Conservation (phyloP, 2,888 invertebrate species). For the Saturnia japonica region DNA sequence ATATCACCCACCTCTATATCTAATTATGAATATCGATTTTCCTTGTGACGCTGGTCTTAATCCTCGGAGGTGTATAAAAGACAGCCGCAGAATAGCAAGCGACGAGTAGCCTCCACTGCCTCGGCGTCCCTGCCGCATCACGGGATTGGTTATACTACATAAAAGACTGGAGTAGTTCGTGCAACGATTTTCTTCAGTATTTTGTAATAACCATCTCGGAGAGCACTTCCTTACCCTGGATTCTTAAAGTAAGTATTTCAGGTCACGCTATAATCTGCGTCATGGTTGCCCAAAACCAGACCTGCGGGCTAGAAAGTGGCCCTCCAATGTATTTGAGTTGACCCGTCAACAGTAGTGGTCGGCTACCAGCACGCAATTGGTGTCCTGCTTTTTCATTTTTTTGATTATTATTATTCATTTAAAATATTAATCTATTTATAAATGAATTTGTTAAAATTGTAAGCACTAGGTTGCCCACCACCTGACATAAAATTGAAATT, state of each 20-base stretch:
- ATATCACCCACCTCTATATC: slow-evolving; percentile 57
- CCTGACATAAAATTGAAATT: too few species aligned
- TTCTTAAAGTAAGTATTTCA: slow-evolving; percentile 50
- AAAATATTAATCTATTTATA: too few species aligned
- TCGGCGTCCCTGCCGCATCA: slow-evolving; percentile 60
- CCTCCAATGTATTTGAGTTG: too few species aligned
- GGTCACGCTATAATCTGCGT: not conserved
- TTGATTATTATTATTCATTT: too few species aligned
- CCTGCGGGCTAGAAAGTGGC: too few species aligned
- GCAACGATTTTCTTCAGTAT: slow-evolving; percentile 81
- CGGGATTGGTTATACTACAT: slow-evolving; percentile 70
- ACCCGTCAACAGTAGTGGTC: too few species aligned
- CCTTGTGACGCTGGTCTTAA: slow-evolving; percentile 59
- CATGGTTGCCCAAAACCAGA: too few species aligned
- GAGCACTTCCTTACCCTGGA: slow-evolving; percentile 50
- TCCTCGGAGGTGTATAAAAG: slow-evolving; percentile 68
- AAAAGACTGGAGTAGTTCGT: slow-evolving; percentile 82
- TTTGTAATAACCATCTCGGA: slow-evolving; percentile 74
- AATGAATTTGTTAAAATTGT: too few species aligned
- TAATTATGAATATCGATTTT: slow-evolving; percentile 79
- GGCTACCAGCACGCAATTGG: too few species aligned
- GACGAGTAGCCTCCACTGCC: slow-evolving; percentile 75
- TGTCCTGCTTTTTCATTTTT: too few species aligned
- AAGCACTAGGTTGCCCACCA: too few species aligned
- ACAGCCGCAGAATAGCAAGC: slow-evolving; percentile 34